These are phyloP conservation scores for Eolophus roseicapilla DNA, from an alignment of 2,113 vertebrate species.

Conservation along the genomic window DNA sequence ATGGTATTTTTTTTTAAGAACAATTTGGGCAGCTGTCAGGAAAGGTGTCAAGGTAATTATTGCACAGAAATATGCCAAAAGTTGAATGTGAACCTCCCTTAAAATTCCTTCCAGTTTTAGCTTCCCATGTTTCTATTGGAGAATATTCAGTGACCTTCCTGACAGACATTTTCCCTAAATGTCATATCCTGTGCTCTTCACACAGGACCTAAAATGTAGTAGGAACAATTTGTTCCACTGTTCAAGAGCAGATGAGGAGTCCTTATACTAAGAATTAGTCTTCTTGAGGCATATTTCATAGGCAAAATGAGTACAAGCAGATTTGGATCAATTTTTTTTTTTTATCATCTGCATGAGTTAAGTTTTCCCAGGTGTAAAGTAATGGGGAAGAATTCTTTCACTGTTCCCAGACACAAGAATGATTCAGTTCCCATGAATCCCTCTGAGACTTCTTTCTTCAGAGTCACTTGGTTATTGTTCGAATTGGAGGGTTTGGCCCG, in stretches of 20 bases:
- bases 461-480: neutral
- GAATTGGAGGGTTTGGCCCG: neutral
- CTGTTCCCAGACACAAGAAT: neutral
- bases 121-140: neutral
- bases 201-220: neutral
- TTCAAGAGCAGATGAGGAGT: neutral
- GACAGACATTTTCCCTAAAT: neutral
- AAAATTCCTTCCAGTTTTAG: neutral
- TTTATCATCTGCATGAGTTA: neutral
- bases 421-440: slow-evolving; percentile 15
- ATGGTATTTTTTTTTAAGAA: neutral
- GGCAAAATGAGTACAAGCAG: neutral
- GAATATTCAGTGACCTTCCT: neutral
- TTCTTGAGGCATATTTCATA: neutral
- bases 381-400: neutral
- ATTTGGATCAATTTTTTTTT: neutral
- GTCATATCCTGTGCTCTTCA: neutral
- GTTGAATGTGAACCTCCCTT: neutral
- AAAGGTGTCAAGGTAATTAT: neutral
- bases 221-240: neutral
- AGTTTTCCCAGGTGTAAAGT: slow-evolving; percentile 20
- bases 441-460: neutral
- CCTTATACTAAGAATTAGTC: neutral
- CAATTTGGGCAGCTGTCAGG: neutral
- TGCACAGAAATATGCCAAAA: neutral